These are phyloP conservation scores for Hydriomena furcata DNA, from an alignment of 2,888 invertebrate species.

Conservation along the genomic window DNA sequence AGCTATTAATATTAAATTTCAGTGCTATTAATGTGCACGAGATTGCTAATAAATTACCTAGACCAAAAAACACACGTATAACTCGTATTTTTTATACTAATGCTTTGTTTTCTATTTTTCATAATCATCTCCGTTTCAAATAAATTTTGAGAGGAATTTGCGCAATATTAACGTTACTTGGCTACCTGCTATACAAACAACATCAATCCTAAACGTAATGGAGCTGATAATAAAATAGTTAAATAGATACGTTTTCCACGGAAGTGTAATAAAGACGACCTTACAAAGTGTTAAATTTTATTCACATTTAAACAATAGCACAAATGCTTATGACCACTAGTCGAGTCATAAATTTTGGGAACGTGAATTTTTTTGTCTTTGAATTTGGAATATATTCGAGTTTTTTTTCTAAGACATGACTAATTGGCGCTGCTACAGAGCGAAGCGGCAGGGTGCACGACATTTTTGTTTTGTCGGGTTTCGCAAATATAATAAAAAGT, in stretches of 20 bases:
- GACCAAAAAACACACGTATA: slow-evolving; percentile 25
- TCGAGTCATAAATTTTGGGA: slow-evolving; percentile 68
- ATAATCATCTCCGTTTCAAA: slow-evolving; percentile 16
- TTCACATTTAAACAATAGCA: slow-evolving; percentile 66
- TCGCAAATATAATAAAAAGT: slow-evolving; percentile 82
- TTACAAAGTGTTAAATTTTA: slow-evolving; percentile 73
- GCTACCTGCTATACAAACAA: slow-evolving; percentile 45
- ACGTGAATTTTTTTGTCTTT: slow-evolving; percentile 66
- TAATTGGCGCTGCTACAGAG: slow-evolving; percentile 68
- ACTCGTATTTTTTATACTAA: slow-evolving; percentile 20
- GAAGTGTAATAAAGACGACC: slow-evolving; percentile 59
- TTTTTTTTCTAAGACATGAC: slow-evolving; percentile 70
- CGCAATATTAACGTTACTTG: slow-evolving; percentile 35
- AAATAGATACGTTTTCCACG: slow-evolving; percentile 44
- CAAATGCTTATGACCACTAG: slow-evolving; percentile 63
- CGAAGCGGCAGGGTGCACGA: slow-evolving; percentile 67
- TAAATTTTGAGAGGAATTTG: slow-evolving; percentile 31
- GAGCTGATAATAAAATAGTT: slow-evolving; percentile 40
- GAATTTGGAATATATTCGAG: slow-evolving; percentile 62
- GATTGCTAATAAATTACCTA: slow-evolving; percentile 22
- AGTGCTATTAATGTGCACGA: too few relatives aligned
- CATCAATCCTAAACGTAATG: slow-evolving; percentile 35
- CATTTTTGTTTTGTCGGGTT: slow-evolving; percentile 62
- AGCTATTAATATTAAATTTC: too few relatives aligned
- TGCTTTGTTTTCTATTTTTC: slow-evolving; percentile 26